These are phyloP conservation scores for Trachymyrmex cornetzi DNA, from an alignment of 1,140 invertebrate species.

Conservation along the genomic window DNA sequence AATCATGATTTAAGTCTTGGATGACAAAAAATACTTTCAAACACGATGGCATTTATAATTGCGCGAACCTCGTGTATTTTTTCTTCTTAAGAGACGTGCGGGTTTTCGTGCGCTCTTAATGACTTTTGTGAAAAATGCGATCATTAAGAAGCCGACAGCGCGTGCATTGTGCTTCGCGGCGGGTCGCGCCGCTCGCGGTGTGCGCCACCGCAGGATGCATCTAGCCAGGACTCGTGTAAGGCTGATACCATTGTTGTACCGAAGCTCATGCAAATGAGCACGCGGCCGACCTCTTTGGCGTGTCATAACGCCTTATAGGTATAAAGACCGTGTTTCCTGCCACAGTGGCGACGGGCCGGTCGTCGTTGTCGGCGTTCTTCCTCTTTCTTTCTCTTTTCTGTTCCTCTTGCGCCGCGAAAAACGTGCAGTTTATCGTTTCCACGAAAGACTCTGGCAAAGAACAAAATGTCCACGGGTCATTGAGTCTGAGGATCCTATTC, in stretches of 20 bases:
- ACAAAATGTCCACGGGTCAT: constrained; percentile 76
- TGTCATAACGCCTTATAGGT: constrained; percentile 79
- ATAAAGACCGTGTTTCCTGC: constrained; percentile 70
- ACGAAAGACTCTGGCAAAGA: constrained; percentile 73
- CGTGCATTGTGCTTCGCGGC: constrained; percentile 42
- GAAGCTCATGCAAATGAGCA: constrained; percentile 78
- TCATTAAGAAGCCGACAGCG: constrained; percentile 56
- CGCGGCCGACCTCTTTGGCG: constrained; percentile 66
- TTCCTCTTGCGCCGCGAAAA: constrained; percentile 6
- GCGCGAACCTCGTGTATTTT: constrained; percentile 13
- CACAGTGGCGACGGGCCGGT: constrained; percentile 61
- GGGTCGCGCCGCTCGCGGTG: constrained; percentile 23
- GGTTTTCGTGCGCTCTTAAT: constrained; percentile 46
- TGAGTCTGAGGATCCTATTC: constrained; percentile 73
- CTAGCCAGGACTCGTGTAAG: constrained; percentile 55
- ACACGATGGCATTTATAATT: constrained; percentile 28
- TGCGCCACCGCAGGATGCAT: constrained; percentile 46
- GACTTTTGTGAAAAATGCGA: constrained; percentile 50
- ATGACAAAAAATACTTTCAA: neutral
- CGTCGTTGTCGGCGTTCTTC: neutral
- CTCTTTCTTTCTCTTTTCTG: neutral
- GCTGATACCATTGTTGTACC: constrained; percentile 78
- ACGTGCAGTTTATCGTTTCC: constrained; percentile 73
- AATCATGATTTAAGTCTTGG: neutral
- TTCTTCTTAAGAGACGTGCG: neutral